These are phyloP conservation scores for Dendropsophus ebraccatus DNA, from an alignment of 2,113 vertebrate species.

Conservation along the genomic window DNA sequence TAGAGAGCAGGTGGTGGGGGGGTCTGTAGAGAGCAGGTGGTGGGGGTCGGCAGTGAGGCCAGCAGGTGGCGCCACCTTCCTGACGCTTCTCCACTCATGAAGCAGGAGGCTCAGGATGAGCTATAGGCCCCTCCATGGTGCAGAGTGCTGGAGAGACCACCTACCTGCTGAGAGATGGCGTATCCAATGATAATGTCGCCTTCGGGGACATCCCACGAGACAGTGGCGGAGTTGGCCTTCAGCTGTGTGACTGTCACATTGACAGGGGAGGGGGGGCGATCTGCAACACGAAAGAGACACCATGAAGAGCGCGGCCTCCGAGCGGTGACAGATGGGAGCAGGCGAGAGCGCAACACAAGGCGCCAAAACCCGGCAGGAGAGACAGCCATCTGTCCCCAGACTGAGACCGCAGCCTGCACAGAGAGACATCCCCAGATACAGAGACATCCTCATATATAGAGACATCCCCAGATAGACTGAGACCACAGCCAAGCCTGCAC, in stretches of 20 bases:
- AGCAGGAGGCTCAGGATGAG: no score
- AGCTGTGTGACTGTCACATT: constrained; percentile 94
- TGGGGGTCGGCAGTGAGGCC: no score
- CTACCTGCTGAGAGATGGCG: constrained; percentile 94
- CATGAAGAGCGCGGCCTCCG: neutral
- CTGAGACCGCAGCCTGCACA: neutral
- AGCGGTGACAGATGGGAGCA: neutral
- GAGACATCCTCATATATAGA: neutral
- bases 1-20: no score
- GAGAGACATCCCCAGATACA: neutral
- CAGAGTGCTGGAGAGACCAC: neutral
- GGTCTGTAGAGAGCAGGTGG: no score
- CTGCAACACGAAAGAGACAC: constrained; percentile 66
- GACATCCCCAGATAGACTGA: no score
- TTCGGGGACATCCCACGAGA: constrained; percentile 96
- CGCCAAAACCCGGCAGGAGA: constrained; percentile 4
- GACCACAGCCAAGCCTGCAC: no score
- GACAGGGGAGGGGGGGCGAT: constrained; percentile 90
- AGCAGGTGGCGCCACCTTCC: no score
- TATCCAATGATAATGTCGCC: constrained; percentile 96
- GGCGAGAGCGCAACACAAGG: neutral
- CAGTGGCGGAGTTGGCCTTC: constrained; percentile 93
- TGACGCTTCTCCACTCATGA: no score
- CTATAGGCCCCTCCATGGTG: no score
- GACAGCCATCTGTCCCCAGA: neutral